A percentile compares a stretch with the other conserved stretches of the same genome.
These are phyloP conservation scores for Drosophila nigromelanica DNA, from an alignment of 1,140 invertebrate species.

Conservation along the genomic window DNA sequence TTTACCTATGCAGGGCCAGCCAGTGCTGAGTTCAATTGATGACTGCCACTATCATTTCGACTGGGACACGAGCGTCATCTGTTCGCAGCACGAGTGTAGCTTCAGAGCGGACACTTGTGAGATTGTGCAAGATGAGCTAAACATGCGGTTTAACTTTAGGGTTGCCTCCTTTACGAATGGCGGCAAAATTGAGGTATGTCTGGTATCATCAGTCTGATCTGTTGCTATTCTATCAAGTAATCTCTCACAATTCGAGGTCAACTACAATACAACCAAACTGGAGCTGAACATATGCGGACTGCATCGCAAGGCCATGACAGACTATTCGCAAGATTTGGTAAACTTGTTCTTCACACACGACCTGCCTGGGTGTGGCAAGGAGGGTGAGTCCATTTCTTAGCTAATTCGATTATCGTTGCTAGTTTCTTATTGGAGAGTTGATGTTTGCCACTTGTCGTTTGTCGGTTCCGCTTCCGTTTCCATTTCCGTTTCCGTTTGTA, in stretches of 20 bases:
- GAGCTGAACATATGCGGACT: constrained; percentile 66
- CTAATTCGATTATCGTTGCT: constrained; percentile 64
- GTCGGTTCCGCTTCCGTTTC: constrained; percentile 58
- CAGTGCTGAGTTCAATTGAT: constrained; percentile 79
- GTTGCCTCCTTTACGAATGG: constrained; percentile 63
- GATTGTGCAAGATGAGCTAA: constrained; percentile 70
- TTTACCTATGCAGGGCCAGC: constrained; percentile 75
- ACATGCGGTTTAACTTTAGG: constrained; percentile 59
- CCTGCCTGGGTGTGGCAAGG: constrained; percentile 64
- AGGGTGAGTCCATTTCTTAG: constrained; percentile 57
- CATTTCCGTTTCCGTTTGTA: constrained; percentile 48
- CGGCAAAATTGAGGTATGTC: constrained; percentile 74
- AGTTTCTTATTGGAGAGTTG: constrained; percentile 16
- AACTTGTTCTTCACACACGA: constrained; percentile 78
- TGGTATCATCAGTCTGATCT: too few species aligned
- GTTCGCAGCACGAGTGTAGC: constrained; percentile 75
- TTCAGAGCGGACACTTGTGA: constrained; percentile 69
- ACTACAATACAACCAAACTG: constrained; percentile 52
- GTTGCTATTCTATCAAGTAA: neutral
- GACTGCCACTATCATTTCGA: constrained; percentile 84
- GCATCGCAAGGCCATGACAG: constrained; percentile 70
- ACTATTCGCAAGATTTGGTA: constrained; percentile 79
- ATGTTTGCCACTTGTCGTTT: constrained; percentile 65
- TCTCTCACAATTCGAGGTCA: constrained; percentile 41
- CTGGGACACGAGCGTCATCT: constrained; percentile 85